Conservation (phyloP, 2,888 invertebrate genomes). For the Yponomeuta malinellus region DNA sequence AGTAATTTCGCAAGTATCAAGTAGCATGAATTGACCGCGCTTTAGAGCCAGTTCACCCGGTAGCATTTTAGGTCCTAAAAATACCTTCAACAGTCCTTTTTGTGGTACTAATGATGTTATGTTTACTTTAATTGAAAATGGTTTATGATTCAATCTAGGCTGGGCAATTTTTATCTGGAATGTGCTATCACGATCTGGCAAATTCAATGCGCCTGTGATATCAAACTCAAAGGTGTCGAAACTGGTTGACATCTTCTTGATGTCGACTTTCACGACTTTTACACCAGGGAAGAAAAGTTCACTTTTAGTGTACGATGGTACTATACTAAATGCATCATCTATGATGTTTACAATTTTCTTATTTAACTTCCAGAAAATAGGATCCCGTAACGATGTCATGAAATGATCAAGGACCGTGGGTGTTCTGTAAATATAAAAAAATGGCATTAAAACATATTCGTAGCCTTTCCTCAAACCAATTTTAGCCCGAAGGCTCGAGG, state of each 20-base stretch:
- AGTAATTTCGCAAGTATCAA: slow-evolving; percentile 76
- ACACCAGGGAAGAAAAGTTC: slow-evolving; percentile 79
- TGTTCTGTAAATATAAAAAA: slow-evolving; percentile 39
- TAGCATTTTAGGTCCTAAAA: slow-evolving; percentile 81
- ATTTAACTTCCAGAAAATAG: slow-evolving; percentile 81
- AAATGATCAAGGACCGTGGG: slow-evolving; percentile 60
- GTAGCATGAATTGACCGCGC: slow-evolving; percentile 74
- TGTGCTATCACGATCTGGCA: slow-evolving; percentile 38
- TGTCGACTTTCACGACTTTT: slow-evolving; percentile 75
- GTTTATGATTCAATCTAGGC: slow-evolving; percentile 82
- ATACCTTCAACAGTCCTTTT: slow-evolving; percentile 79
- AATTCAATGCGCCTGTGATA: slow-evolving; percentile 76
- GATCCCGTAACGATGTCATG: slow-evolving; percentile 80
- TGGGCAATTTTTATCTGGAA: slow-evolving; percentile 70
- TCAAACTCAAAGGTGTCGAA: slow-evolving; percentile 80
- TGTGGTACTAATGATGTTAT: slow-evolving; percentile 76
- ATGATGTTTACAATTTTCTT: slow-evolving; percentile 76
- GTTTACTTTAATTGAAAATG: slow-evolving; percentile 79
- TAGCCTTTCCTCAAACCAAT: not conserved
- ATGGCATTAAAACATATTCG: slow-evolving; percentile 19
- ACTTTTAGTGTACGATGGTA: slow-evolving; percentile 74
- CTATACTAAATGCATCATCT: slow-evolving; percentile 71
- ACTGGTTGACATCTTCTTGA: slow-evolving; percentile 79
- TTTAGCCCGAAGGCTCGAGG: too few relatives aligned
- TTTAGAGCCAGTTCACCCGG: slow-evolving; percentile 67